These are phyloP conservation scores for Ischnus inquisitorius DNA, from an alignment of 2,888 invertebrate genomes.

Conservation along the genomic window DNA sequence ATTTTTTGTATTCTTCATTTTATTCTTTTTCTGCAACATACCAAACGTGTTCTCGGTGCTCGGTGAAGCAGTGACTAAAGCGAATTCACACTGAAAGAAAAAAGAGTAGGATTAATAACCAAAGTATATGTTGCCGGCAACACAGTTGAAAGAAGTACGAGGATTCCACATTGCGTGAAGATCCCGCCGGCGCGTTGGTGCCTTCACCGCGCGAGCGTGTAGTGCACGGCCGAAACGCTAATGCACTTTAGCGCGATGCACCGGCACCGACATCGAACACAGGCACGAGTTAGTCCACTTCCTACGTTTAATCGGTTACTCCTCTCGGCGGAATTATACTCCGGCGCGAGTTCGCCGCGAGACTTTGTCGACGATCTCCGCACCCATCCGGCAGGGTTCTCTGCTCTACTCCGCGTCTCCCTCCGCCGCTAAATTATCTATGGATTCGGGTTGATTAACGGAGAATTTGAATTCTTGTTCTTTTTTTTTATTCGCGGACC, in stretches of 20 bases:
- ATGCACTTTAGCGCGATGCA: conserved; percentile 35
- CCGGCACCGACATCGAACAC: conserved; percentile 22
- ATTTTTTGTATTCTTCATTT: no score
- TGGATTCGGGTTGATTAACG: conserved; percentile 71
- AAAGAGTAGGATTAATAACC: conserved; percentile 6
- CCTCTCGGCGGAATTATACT: conserved; percentile 29
- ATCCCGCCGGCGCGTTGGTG: conserved; percentile 4
- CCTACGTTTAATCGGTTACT: conserved; percentile 30
- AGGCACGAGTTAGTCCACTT: conserved; percentile 33
- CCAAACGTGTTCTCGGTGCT: conserved; percentile 56
- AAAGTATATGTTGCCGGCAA: background rate
- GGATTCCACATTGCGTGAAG: conserved; percentile 61
- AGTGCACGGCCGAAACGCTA: conserved; percentile 64
- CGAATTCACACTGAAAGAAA: conserved; percentile 65
- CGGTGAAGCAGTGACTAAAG: conserved; percentile 68
- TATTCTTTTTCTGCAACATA: background rate
- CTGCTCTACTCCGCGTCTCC: background rate
- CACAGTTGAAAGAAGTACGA: conserved; percentile 16
- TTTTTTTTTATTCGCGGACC: conserved; percentile 12
- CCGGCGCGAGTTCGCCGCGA: background rate
- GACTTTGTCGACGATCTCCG: conserved; percentile 6
- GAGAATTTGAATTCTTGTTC: conserved; percentile 34
- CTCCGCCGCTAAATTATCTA: conserved; percentile 25
- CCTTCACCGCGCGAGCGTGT: conserved; percentile 62
- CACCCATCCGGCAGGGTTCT: conserved; percentile 1